These are phyloP conservation scores for Telmatochromis sp. DNA, from an alignment of 2,113 vertebrate genomes.

Conservation along the genomic window DNA sequence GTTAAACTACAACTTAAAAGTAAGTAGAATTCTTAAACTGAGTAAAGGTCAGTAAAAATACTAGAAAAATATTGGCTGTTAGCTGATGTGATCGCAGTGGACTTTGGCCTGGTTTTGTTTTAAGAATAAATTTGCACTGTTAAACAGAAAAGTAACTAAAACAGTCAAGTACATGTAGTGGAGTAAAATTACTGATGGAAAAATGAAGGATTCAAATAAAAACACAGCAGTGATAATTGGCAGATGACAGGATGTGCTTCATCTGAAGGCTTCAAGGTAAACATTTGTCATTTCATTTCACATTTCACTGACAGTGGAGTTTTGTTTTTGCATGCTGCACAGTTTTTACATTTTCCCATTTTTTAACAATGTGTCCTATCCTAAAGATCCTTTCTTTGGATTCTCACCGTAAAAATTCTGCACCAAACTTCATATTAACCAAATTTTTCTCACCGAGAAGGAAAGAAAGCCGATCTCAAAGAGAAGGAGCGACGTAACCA, in stretches of 20 bases:
- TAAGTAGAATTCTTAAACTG: background rate
- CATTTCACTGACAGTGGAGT: background rate
- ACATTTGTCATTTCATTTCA: background rate
- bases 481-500: background rate
- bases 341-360: background rate
- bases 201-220: background rate
- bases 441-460: background rate
- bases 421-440: background rate
- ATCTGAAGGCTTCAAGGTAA: background rate
- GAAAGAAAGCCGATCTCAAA: background rate
- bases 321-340: background rate
- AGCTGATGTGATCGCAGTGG: background rate
- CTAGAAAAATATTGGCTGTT: background rate
- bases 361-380: background rate
- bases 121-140: background rate
- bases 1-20: background rate
- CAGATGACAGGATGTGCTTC: background rate
- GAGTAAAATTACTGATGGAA: background rate
- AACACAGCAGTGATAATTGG: fast-evolving
- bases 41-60: background rate
- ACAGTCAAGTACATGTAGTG: background rate
- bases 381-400: background rate
- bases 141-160: background rate
- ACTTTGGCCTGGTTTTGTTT: background rate
- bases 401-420: background rate